Conservation (phyloP, 2,113 vertebrate species). For the Piprites chloris region DNA sequence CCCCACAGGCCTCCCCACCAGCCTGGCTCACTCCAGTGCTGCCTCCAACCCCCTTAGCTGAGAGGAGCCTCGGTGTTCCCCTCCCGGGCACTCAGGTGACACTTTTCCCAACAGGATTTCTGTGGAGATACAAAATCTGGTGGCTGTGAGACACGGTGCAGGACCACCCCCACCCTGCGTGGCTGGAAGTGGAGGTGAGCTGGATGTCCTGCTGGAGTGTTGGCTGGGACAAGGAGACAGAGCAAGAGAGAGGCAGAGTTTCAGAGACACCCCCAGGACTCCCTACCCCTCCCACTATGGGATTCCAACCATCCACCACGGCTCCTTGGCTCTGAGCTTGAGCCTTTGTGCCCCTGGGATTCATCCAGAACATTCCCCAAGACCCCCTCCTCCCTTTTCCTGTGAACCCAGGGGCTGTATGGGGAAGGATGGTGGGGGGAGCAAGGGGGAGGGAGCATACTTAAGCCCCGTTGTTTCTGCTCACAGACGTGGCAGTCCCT, state of each 20-base stretch:
- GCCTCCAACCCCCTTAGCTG: neutral
- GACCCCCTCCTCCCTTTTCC: neutral
- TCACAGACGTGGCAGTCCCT: constrained; percentile 38
- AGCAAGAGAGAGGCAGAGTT: neutral
- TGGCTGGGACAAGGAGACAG: neutral
- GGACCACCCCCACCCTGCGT: accelerated
- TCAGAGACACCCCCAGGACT: neutral
- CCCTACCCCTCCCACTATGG: neutral
- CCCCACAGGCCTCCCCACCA: neutral
- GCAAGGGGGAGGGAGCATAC: neutral
- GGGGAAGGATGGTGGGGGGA: neutral
- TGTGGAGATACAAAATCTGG: neutral
- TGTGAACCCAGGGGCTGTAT: accelerated
- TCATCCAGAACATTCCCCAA: neutral
- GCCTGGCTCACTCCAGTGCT: accelerated
- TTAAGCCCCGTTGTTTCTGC: neutral
- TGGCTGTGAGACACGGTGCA: neutral
- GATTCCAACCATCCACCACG: neutral
- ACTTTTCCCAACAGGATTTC: neutral
- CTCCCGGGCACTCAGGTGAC: neutral
- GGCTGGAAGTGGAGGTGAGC: neutral
- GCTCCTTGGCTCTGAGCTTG: neutral
- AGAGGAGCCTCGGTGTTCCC: neutral
- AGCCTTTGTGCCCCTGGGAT: neutral
- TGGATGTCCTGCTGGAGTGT: accelerated